Conservation (phyloP, 2,797 vertebrate genomes). For the Danio tinwini region DNA sequence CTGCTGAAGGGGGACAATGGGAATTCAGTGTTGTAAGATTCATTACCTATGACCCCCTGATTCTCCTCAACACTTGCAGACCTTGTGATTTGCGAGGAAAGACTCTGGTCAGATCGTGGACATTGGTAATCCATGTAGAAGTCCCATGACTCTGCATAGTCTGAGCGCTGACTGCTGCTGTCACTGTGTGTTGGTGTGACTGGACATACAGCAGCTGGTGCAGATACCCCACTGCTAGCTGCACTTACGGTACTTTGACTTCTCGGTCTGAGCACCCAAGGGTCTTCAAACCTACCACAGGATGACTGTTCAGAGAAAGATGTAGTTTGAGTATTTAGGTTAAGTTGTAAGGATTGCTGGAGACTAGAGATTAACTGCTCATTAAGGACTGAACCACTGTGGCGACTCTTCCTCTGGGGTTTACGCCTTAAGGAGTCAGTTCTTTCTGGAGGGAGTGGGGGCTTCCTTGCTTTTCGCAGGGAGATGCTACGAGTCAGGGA, state of each 20-base stretch:
- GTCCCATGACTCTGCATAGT: constrained; percentile 78
- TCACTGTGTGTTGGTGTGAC: constrained; percentile 83
- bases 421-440: constrained; percentile 87
- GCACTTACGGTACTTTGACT: constrained; percentile 79
- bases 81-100: constrained; percentile 60
- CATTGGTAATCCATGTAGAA: constrained; percentile 72
- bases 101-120: constrained; percentile 66
- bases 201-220: constrained; percentile 70
- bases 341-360: constrained; percentile 77
- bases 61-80: constrained; percentile 53
- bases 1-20: constrained; percentile 40
- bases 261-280: constrained; percentile 87
- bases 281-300: constrained; percentile 81
- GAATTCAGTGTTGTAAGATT: constrained; percentile 57
- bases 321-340: constrained; percentile 70
- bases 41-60: constrained; percentile 65
- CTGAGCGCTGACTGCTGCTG: constrained; percentile 77
- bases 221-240: constrained; percentile 81
- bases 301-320: constrained; percentile 73
- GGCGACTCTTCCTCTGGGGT: constrained; percentile 71
- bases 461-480: constrained; percentile 89
- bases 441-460: constrained; percentile 87
- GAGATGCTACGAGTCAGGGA: constrained; percentile 85
- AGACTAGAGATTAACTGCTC: constrained; percentile 81
- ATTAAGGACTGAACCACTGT: constrained; percentile 77